These are phyloP conservation scores for Pyrocephalus nanus DNA, from an alignment of 2,797 vertebrate species.

Conservation along the genomic window DNA sequence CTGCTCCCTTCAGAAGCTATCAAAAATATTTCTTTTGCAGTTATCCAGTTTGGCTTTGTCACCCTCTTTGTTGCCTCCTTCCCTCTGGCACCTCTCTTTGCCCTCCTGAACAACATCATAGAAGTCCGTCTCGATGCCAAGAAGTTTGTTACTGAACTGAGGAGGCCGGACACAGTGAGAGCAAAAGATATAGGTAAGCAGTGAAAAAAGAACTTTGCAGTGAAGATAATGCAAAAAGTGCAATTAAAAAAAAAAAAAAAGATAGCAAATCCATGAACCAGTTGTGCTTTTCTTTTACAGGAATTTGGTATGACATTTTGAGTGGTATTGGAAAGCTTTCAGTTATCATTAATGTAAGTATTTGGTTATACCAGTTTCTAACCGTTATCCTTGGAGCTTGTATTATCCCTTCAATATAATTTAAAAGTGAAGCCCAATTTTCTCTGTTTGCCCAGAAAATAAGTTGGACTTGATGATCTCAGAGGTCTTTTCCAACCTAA, in stretches of 20 bases:
- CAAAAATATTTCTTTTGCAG: conserved; percentile 69
- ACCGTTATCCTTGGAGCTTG: neutral
- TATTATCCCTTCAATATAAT: neutral
- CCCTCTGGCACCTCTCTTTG: conserved; percentile 92
- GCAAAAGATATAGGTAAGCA: conserved; percentile 92
- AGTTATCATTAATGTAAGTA: conserved; percentile 98
- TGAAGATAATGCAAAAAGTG: neutral
- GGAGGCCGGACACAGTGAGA: conserved; percentile 89
- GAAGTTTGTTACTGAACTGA: conserved; percentile 92
- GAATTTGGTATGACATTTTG: conserved; percentile 96
- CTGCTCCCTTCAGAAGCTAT: neutral
- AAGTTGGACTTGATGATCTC: neutral
- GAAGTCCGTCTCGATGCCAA: conserved; percentile 95
- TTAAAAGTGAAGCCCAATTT: neutral
- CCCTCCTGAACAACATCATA: conserved; percentile 95
- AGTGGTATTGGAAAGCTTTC: conserved; percentile 97
- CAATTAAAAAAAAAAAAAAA: neutral
- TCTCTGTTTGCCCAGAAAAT: neutral
- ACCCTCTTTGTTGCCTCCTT: conserved; percentile 97
- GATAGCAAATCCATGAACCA: neutral
- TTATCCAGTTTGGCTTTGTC: conserved; percentile 97
- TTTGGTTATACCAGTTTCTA: neutral
- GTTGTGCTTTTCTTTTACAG: conserved; percentile 75
- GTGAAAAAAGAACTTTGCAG: neutral
- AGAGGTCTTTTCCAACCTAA: neutral